A percentile compares a stretch with the other conserved stretches of the same genome.
phyloP scores from a whole-genome alignment of 2,113 vertebrate species.

The cat (Felis catus) region F.catus_Fca126_mat1.0 CM031419.1:81903001-81903500 shows the following conservation, averaged over 20 bases:
- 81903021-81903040: background rate
- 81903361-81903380: background rate
- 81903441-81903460: background rate
- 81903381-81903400: background rate
- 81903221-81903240: background rate
- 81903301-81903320: background rate
- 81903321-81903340: background rate
- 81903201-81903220: background rate
- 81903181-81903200: background rate
- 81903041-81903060: background rate
- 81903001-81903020: conserved; percentile 11
- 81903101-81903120: background rate
- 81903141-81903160: background rate
- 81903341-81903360: background rate
- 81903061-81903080: background rate
- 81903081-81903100: background rate
- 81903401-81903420: background rate
- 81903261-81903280: background rate
- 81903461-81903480: background rate
- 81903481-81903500: background rate
- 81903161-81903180: background rate
- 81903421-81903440: background rate
- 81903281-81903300: background rate
- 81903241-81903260: background rate
- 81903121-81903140: background rate